Evolutionary conservation across 2,113 vertebrate species (phyloP).

Genomic region (Oreotrochilus melanogaster): DNA sequence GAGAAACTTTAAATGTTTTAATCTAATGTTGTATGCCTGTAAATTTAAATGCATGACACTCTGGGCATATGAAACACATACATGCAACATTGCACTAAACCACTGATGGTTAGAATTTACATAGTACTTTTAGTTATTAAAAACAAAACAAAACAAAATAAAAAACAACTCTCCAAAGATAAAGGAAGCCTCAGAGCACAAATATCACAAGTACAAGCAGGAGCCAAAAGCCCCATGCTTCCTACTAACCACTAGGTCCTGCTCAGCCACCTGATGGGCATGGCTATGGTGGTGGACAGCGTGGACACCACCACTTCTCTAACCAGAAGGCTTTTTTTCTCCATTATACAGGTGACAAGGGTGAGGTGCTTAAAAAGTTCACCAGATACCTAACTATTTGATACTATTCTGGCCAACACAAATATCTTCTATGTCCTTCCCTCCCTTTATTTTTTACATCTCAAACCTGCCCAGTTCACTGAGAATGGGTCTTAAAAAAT

Average conservation of each 20-base stretch:
- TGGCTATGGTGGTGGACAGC: too few relatives aligned
- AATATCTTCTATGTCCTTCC: neutral
- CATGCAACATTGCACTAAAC: rapidly evolving
- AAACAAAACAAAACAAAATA: neutral
- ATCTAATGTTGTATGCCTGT: neutral
- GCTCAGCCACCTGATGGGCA: neutral
- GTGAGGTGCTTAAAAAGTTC: neutral
- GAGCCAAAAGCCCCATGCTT: neutral
- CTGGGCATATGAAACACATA: neutral
- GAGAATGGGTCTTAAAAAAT: neutral
- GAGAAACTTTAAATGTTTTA: neutral
- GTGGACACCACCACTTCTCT: neutral
- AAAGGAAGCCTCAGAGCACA: neutral
- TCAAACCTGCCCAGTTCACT: neutral
- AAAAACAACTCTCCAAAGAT: neutral
- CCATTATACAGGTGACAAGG: rapidly evolving
- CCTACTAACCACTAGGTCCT: neutral
- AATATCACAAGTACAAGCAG: neutral
- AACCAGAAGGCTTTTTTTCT: neutral
- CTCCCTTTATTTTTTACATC: neutral
- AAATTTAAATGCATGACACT: neutral
- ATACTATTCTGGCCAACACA: neutral
- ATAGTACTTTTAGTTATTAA: neutral
- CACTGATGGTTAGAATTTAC: neutral
- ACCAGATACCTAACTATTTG: neutral